Conservation (phyloP, 2,113 vertebrate species). For the Cygnus atratus region DNA sequence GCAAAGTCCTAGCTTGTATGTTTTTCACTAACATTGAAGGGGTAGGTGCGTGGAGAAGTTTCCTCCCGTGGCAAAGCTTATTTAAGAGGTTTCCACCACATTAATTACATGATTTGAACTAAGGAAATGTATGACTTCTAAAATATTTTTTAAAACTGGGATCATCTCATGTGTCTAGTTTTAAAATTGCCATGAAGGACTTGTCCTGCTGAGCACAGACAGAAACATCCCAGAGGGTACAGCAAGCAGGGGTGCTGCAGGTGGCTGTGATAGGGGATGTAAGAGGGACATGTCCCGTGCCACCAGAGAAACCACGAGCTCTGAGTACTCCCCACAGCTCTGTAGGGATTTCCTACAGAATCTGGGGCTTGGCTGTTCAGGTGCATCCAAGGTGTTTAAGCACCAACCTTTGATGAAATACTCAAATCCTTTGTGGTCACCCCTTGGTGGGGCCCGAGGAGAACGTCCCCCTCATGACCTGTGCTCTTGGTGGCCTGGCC, state of each 20-base stretch:
- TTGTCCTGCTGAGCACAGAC: not conserved
- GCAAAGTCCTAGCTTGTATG: not conserved
- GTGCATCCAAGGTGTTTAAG: not conserved
- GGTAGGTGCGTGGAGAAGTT: not conserved
- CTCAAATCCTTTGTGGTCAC: not conserved
- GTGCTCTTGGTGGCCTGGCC: fast-evolving
- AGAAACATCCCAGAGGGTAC: not conserved
- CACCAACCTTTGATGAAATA: not conserved
- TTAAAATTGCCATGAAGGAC: not conserved
- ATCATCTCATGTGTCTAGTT: not conserved
- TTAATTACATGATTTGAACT: not conserved
- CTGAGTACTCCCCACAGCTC: not conserved
- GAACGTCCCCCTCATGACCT: not conserved
- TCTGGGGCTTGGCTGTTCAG: not conserved
- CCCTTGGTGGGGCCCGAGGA: not conserved
- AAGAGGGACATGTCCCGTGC: not conserved
- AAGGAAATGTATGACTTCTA: not conserved
- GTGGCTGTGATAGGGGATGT: fast-evolving
- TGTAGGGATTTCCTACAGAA: not conserved
- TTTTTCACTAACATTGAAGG: not conserved
- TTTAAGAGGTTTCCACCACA: not conserved
- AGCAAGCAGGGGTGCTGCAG: not conserved
- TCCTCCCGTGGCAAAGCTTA: not conserved
- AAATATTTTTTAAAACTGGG: not conserved
- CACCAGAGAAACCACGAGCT: not conserved